Conservation (phyloP, 2,888 invertebrate genomes). For the Graphium colonna region DNA sequence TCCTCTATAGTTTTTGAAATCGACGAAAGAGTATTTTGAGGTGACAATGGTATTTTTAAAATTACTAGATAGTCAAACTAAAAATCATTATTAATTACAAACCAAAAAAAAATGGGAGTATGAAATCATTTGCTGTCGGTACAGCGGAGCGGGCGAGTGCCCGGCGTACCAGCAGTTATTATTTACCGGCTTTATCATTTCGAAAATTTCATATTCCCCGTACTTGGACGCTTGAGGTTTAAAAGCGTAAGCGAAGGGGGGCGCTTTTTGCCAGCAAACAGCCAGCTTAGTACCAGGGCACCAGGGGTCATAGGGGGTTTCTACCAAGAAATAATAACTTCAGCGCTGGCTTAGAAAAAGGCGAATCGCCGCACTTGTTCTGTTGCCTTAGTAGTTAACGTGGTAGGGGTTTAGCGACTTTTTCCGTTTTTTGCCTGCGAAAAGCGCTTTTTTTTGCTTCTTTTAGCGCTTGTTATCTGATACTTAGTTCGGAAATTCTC, state of each 20-base stretch:
- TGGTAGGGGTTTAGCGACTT: constrained; percentile 8
- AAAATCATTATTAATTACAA: too few relatives aligned
- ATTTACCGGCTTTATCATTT: constrained; percentile 80
- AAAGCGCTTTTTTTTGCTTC: constrained; percentile 8
- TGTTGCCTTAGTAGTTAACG: constrained; percentile 38
- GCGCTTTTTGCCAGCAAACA: constrained; percentile 69
- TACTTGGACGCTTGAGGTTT: constrained; percentile 80
- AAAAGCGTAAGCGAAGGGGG: constrained; percentile 70
- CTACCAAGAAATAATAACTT: constrained; percentile 75
- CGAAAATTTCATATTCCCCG: constrained; percentile 80
- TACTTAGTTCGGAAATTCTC: not conserved
- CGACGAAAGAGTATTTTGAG: too few relatives aligned
- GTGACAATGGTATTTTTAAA: too few relatives aligned
- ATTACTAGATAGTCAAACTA: too few relatives aligned
- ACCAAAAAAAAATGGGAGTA: too few relatives aligned
- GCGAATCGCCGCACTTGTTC: constrained; percentile 30
- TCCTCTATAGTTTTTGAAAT: too few relatives aligned
- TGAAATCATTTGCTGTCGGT: constrained; percentile 41
- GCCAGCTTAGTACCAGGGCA: constrained; percentile 55
- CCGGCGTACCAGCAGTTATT: constrained; percentile 76
- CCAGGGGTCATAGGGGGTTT: constrained; percentile 59
- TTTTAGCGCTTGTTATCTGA: constrained; percentile 4
- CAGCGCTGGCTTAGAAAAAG: constrained; percentile 55
- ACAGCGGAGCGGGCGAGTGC: constrained; percentile 64
- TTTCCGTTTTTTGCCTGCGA: constrained; percentile 17